Percentiles rank a stretch among this genome's conserved stretches.
These are phyloP conservation scores for Pachydiplax longipennis DNA, from an alignment of 2,888 invertebrate genomes.

Conservation along the genomic window DNA sequence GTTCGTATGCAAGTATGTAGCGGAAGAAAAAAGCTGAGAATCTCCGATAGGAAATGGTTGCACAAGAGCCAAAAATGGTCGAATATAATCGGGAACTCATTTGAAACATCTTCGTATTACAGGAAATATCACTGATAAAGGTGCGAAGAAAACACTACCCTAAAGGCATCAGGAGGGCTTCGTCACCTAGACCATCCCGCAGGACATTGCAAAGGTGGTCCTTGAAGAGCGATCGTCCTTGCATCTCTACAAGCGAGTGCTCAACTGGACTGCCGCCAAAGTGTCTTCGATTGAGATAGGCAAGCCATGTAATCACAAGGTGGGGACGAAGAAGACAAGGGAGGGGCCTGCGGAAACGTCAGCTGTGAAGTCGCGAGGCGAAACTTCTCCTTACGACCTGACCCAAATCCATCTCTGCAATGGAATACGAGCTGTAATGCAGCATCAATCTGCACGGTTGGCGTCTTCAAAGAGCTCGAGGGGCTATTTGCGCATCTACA, in stretches of 20 bases:
- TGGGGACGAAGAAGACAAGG: neutral
- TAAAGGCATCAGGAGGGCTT: neutral
- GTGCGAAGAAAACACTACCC: neutral
- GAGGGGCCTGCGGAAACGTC: neutral
- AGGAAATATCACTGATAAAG: too few relatives aligned
- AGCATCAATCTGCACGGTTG: neutral
- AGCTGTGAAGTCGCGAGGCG: constrained; percentile 11
- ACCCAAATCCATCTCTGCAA: neutral
- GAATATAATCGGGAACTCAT: too few relatives aligned
- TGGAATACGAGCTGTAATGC: neutral
- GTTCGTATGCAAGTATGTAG: too few relatives aligned
- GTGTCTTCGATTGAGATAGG: neutral
- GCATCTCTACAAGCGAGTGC: neutral
- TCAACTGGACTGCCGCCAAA: constrained; percentile 22
- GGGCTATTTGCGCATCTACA: neutral
- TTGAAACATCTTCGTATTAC: too few relatives aligned
- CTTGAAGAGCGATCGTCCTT: neutral
- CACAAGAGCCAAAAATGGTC: too few relatives aligned
- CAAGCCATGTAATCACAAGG: neutral
- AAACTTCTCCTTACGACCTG: neutral
- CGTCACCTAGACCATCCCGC: neutral
- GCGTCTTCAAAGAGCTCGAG: neutral
- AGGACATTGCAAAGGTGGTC: neutral
- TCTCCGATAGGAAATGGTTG: too few relatives aligned
- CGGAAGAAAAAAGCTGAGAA: too few relatives aligned